Conservation (phyloP, 2,797 vertebrate genomes). For the Sebastes iracundus region DNA sequence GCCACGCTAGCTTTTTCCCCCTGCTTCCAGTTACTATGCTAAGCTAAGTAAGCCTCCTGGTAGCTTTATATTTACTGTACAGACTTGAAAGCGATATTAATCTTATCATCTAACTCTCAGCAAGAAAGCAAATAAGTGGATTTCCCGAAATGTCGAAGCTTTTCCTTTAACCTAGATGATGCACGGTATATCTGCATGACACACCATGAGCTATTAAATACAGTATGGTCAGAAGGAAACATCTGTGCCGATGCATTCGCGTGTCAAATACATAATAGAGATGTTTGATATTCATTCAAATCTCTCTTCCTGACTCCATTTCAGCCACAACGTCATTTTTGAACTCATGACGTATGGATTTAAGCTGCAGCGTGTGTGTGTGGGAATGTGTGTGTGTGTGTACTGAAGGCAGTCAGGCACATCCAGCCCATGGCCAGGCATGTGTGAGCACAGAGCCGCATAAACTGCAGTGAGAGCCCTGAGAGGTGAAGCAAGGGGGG, state of each 20-base stretch:
- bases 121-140: neutral
- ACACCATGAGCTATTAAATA: neutral
- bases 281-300: neutral
- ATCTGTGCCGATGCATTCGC: neutral
- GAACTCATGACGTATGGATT: neutral
- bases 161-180: neutral
- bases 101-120: neutral
- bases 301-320: neutral
- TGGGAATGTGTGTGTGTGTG: neutral
- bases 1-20: neutral
- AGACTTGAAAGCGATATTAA: neutral
- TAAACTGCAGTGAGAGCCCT: slow-evolving; percentile 68
- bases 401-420: slow-evolving; percentile 39
- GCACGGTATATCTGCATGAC: neutral
- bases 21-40: neutral
- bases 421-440: slow-evolving; percentile 48
- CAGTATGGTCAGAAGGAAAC: neutral
- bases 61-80: neutral
- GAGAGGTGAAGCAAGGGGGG: slow-evolving; percentile 62
- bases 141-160: neutral
- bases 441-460: slow-evolving; percentile 62
- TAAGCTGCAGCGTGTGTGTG: neutral
- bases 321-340: slow-evolving; percentile 2
- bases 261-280: neutral
- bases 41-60: neutral